These are phyloP conservation scores for Leptinotarsa tumamoca DNA, from an alignment of 2,888 invertebrate genomes.

Conservation along the genomic window DNA sequence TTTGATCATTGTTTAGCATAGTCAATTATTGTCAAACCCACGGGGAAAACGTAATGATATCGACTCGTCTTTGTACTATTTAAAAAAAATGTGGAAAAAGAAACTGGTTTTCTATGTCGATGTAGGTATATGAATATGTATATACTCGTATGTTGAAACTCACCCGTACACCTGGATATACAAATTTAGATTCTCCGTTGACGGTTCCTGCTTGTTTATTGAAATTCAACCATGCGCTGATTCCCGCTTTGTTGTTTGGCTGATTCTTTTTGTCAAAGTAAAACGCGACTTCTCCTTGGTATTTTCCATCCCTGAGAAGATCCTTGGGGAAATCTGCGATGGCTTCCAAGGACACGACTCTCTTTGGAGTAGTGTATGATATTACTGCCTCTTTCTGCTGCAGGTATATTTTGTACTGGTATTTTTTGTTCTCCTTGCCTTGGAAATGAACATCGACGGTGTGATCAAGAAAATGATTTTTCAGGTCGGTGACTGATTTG, in stretches of 20 bases:
- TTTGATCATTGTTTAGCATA: too few relatives aligned
- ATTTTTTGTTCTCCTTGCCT: conserved; percentile 77
- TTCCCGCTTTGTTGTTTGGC: conserved; percentile 76
- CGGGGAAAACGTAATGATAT: too few relatives aligned
- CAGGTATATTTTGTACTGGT: conserved; percentile 76
- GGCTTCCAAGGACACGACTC: conserved; percentile 75
- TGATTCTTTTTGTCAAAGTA: conserved; percentile 80
- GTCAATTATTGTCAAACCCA: too few relatives aligned
- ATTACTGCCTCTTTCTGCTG: conserved; percentile 75
- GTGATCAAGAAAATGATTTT: conserved; percentile 74
- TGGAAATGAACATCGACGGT: conserved; percentile 79
- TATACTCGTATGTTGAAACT: conserved; percentile 16
- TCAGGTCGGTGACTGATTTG: conserved; percentile 73
- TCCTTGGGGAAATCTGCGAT: conserved; percentile 51
- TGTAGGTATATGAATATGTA: background rate
- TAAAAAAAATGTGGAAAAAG: too few relatives aligned
- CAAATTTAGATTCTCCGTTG: conserved; percentile 73
- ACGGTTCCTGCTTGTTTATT: conserved; percentile 64
- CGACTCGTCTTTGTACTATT: too few relatives aligned
- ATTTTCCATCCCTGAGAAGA: conserved; percentile 68
- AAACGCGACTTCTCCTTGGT: conserved; percentile 73
- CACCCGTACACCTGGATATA: conserved; percentile 75
- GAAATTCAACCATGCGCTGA: conserved; percentile 68
- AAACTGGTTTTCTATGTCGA: too few relatives aligned
- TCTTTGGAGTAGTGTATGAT: conserved; percentile 75